Evolutionary conservation across 2,113 vertebrate species (phyloP), one percentile per base, ranked within the genome.

Genomic region (Limnothrissa miodon): DNA sequence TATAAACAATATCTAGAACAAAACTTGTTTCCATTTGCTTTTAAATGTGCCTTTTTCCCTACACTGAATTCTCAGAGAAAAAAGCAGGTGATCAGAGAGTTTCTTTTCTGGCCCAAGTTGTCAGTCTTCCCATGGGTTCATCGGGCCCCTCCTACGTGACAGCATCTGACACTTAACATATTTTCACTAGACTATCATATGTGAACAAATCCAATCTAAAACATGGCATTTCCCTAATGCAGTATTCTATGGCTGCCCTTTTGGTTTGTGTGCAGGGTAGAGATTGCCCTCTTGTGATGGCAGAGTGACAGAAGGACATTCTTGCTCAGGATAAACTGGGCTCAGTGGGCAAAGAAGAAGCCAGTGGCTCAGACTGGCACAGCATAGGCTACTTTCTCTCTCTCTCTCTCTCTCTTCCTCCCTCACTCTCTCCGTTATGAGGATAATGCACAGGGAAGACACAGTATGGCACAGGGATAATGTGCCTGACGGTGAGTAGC

Each of bases 271-370:
- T 33, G 13, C 5, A 74, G 66, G 66, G 66, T 74, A 33, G 66
- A 74, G 66, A 74, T 74, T 74, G 66, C 66, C 66, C 66, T 74
- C 66, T 74, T 74, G 66, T 36, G 66, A 74, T 74, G 66, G 66
- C 66, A 36, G 29, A 74, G n/a, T n/a, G n/a, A n/a, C n/a, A n/a
- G 33, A 74, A 33, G 36, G 66, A 19, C 66, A 13, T 33, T 74
- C 66, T 4, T 39, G 66, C 11, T 36, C 59, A 1, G 25, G 59
- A 25, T 33, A 15, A 29, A 21, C 21, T 56, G 51, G 51, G 23
- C 21, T 56, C 51, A 19, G 3, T 21, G 19, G 19, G 51, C 51
- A 19, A 56, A 29, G 25, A 66, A 66, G 66, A 74, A 29, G 25
- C 13, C 66, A 36, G 13, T 1, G 66, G 29, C 25, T 74, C 25